These are phyloP conservation scores for Spodoptera picta DNA, from an alignment of 2,888 invertebrate genomes.

Conservation along the genomic window DNA sequence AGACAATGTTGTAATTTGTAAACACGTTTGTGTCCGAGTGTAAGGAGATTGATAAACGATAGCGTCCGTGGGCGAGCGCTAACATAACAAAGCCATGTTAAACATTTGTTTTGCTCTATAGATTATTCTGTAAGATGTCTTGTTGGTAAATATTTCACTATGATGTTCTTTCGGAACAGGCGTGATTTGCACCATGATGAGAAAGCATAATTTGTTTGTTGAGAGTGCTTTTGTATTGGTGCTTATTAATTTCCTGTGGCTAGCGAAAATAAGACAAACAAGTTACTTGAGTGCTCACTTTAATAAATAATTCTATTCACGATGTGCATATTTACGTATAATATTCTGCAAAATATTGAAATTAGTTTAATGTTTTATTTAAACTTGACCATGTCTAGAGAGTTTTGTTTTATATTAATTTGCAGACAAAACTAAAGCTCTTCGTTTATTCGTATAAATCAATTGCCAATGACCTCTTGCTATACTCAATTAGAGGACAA, in stretches of 20 bases:
- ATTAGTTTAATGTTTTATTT: not conserved
- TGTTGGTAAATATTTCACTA: constrained; percentile 70
- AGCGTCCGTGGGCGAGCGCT: constrained; percentile 69
- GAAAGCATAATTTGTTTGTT: constrained; percentile 62
- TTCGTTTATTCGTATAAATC: no score
- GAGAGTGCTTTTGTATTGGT: constrained; percentile 54
- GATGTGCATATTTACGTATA: constrained; percentile 15
- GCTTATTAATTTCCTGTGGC: constrained; percentile 27
- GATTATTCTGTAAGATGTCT: constrained; percentile 73
- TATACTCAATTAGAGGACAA: no score
- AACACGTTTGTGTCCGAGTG: constrained; percentile 61
- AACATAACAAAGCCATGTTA: constrained; percentile 72
- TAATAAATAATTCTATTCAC: constrained; percentile 16
- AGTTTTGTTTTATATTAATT: no score
- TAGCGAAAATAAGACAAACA: constrained; percentile 9
- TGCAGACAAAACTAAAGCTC: no score
- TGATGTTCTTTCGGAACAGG: constrained; percentile 63
- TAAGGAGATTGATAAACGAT: constrained; percentile 74
- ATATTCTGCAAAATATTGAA: constrained; percentile 12
- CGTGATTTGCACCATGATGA: constrained; percentile 69
- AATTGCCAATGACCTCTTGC: no score
- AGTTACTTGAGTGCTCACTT: constrained; percentile 11
- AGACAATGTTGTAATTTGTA: constrained; percentile 64
- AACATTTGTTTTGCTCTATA: constrained; percentile 78
- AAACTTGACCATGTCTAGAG: no score